Conservation (phyloP, 1,140 invertebrate species). For the Babylonia areolata region DNA sequence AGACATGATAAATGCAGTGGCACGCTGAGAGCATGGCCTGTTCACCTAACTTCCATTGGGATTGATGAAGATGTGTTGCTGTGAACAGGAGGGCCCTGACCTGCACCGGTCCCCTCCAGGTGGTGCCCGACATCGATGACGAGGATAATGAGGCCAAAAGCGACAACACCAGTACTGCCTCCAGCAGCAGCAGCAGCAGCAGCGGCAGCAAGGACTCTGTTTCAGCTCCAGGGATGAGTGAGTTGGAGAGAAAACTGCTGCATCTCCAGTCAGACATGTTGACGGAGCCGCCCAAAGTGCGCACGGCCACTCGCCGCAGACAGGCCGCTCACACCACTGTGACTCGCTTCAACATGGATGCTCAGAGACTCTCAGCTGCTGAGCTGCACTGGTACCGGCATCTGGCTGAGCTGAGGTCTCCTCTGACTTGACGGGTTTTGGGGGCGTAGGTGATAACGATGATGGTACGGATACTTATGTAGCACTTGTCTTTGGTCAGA, state of each 20-base stretch:
- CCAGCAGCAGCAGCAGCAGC: background rate
- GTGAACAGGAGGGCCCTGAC: constrained; percentile 63
- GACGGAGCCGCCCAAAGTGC: background rate
- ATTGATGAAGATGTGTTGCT: no score
- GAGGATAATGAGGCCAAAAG: constrained; percentile 41
- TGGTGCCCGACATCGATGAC: constrained; percentile 68
- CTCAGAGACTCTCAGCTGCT: background rate
- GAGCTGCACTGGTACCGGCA: constrained; percentile 15
- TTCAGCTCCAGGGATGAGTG: constrained; percentile 15
- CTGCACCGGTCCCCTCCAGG: constrained; percentile 57
- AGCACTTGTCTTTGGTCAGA: no score
- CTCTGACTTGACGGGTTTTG: no score
- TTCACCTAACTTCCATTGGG: no score
- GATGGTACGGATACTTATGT: no score
- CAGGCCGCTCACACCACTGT: background rate
- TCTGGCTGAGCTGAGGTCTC: background rate
- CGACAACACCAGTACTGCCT: background rate
- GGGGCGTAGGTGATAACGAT: no score
- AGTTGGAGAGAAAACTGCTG: constrained; percentile 19
- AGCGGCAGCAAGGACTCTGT: constrained; percentile 17
- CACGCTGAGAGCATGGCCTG: no score
- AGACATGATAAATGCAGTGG: no score
- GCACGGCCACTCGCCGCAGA: background rate
- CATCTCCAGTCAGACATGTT: constrained; percentile 34
- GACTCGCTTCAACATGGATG: constrained; percentile 1